Evolutionary conservation across 1,140 invertebrate species (phyloP).

Genomic region (Lysiphlebus fabarum): DNA sequence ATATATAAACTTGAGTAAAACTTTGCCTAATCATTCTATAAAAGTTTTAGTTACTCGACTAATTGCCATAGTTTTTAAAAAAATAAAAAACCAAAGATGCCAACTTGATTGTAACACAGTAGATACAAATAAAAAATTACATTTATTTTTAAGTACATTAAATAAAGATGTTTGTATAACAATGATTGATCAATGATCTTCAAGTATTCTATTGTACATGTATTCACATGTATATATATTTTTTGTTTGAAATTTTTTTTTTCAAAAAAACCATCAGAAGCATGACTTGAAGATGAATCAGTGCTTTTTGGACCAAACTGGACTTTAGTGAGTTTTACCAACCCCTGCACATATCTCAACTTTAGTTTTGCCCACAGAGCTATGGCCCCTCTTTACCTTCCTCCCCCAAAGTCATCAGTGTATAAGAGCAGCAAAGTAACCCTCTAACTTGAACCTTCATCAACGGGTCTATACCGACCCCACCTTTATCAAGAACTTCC

Average conservation of each 20-base stretch:
- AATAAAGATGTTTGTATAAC: too few relatives aligned
- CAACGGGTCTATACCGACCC: slow-evolving; percentile 53
- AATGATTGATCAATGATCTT: too few relatives aligned
- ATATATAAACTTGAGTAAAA: slow-evolving; percentile 6
- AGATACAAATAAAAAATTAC: too few relatives aligned
- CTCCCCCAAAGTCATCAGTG: slow-evolving; percentile 43
- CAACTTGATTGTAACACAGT: too few relatives aligned
- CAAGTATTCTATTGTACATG: too few relatives aligned
- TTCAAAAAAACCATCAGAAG: slow-evolving; percentile 40
- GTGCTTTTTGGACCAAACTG: slow-evolving; percentile 51
- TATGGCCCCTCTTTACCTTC: slow-evolving; percentile 5
- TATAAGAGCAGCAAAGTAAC: slow-evolving; percentile 51
- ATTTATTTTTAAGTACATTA: too few relatives aligned
- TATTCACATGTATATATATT: too few relatives aligned
- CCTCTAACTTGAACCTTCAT: slow-evolving; percentile 55
- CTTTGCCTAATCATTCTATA: too few relatives aligned
- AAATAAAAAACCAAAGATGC: too few relatives aligned
- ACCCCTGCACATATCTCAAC: slow-evolving; percentile 18
- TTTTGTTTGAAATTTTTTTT: too few relatives aligned
- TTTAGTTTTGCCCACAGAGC: slow-evolving; percentile 12
- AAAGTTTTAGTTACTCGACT: too few relatives aligned
- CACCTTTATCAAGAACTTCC: slow-evolving; percentile 55
- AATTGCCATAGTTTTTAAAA: too few relatives aligned
- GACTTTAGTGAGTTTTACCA: slow-evolving; percentile 34
- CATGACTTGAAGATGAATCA: slow-evolving; percentile 54